Evolutionary conservation across 2,888 invertebrate genomes (phyloP).

Genomic region (Eilema griseolum): DNA sequence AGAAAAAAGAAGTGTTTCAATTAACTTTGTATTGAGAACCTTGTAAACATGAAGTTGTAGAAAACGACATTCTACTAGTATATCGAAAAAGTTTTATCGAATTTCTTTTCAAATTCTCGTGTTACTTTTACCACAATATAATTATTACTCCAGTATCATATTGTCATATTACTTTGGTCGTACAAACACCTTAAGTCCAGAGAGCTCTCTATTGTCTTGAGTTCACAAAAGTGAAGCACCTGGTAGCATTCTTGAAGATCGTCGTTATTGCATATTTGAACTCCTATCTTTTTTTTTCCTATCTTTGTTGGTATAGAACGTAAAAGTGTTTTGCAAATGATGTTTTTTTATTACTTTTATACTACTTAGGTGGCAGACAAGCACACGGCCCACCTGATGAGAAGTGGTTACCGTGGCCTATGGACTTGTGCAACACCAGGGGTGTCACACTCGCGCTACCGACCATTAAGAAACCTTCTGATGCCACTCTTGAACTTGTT

Average conservation of each 20-base stretch:
- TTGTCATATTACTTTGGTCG: conserved; percentile 24
- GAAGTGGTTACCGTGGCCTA: no score
- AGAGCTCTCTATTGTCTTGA: conserved; percentile 20
- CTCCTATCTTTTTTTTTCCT: conserved; percentile 5
- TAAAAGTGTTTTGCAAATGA: not conserved
- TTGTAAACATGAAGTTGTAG: not conserved
- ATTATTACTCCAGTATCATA: not conserved
- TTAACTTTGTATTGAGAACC: no score
- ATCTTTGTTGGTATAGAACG: not conserved
- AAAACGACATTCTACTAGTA: not conserved
- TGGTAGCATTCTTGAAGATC: conserved; percentile 22
- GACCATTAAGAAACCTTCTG: no score
- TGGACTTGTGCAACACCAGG: no score
- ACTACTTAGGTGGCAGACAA: no score
- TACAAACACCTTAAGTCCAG: conserved; percentile 21
- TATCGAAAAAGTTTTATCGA: not conserved
- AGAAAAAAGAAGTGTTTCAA: no score
- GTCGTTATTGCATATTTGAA: conserved; percentile 27
- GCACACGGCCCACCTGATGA: no score
- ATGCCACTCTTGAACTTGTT: no score
- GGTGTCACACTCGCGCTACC: no score
- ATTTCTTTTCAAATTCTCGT: not conserved
- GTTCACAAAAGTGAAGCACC: conserved; percentile 22
- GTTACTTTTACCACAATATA: not conserved
- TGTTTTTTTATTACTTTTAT: no score